Evolutionary conservation across 2,113 vertebrate species (phyloP).

Genomic region (Fulmarus glacialis): DNA sequence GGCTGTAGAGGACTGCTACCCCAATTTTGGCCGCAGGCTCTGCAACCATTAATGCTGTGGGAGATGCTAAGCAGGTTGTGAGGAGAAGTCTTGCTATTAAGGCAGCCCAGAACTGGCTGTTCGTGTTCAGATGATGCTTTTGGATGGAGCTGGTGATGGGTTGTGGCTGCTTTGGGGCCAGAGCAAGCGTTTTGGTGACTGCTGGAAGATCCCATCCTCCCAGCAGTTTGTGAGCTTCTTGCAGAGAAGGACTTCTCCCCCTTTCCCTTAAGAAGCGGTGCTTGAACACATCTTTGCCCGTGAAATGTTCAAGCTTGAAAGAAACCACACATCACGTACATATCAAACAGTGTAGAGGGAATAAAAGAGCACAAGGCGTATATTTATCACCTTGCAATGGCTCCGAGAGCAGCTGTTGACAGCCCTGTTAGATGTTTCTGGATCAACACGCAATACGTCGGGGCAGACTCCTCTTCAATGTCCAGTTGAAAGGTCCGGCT

Average conservation of each 20-base stretch:
- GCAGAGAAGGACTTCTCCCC: not conserved
- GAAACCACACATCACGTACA: rapidly evolving
- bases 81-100: rapidly evolving
- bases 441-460: rapidly evolving
- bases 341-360: not conserved
- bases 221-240: not conserved
- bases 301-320: not conserved
- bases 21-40: not conserved
- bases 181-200: not conserved
- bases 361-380: not conserved
- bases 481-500: not conserved
- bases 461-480: not conserved
- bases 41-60: not conserved
- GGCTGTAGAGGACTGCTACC: not conserved
- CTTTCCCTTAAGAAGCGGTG: not conserved
- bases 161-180: not conserved
- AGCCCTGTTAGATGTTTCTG: not conserved
- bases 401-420: not conserved
- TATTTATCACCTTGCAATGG: not conserved
- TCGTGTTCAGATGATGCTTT: rapidly evolving
- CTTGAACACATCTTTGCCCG: rapidly evolving
- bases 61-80: not conserved
- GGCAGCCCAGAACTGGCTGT: not conserved
- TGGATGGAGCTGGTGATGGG: rapidly evolving
- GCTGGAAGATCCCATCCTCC: not conserved